Evolutionary conservation across 2,113 vertebrate genomes (phyloP), one percentile per base, ranked within the genome.

Genomic region (Paraplagusia blochii): DNA sequence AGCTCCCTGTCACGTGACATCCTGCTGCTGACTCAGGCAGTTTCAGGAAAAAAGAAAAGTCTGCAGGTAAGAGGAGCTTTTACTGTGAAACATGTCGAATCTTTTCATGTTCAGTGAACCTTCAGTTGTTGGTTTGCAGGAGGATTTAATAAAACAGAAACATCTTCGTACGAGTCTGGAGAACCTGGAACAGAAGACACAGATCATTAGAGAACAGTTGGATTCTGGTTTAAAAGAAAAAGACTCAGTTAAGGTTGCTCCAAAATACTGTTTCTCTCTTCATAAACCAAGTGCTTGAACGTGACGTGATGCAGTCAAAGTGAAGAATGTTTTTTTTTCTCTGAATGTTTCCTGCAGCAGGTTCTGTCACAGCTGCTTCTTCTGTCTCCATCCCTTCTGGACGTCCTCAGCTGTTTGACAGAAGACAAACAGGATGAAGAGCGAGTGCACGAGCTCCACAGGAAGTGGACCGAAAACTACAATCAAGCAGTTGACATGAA

Each of bases 61-160:
- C 77, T 93, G 50, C 82, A 93, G 94, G 95, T 97, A 67, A 75
- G 62, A 16, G 18, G 34, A 33, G 14, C 2, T n/a, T n/a, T n/a
- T n/a, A n/a, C n/a, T n/a, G n/a, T n/a, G n/a, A n/a, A n/a, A n/a
- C n/a, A n/a, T 15, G 29, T 35, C 16, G 14, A 36, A 15, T n/a
- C n/a, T n/a, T n/a, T n/a, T n/a, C n/a, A n/a, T 5, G 12, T 38
- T 38, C 36, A 38, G 36, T 38, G 10, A 36, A 7, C 10, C 10
- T 3, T 10, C 36, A 38, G 9, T 38, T 40, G 38, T 40, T 10
- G 11, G 38, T 40, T 11, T 73, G 13, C 58, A 92, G 91, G 87
- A 88, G 19, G 62, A 83, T 50, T 58, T 86, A 51, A 77, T 85
- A 19, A 88, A 93, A 58, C 83, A 88, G 49, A 59, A 90, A 38